Evolutionary conservation across 92 coral and sea anemone genomes (phyloP), one percentile per base, ranked within the genome.

Genomic region (Umimayanthus kanabou): DNA sequence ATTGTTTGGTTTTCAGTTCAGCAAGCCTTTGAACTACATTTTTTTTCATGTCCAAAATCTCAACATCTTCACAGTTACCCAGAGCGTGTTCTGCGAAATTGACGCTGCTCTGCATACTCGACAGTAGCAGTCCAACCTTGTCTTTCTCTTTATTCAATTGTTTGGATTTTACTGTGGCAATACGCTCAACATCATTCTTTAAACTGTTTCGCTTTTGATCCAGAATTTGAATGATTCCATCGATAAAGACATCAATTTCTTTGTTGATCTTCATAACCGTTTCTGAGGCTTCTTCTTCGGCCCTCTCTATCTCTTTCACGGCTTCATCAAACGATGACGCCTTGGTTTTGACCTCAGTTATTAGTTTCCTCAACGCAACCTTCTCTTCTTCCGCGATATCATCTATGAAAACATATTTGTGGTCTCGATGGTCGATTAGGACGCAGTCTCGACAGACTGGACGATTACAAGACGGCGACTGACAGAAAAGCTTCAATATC

Each of bases 401-500:
- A 33, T 33, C 37, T 33, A 2, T 33, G 37, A 33, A 33, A 2
- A 33, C 37, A 33, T 33, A 33, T 0, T 33, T 33, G 37, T 33
- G 37, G 37, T 33, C 37, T 33, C 37, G 37, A 33, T 33, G 37
- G 5, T 69, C 73, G 23, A 69, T 69, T 14, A 69, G 9, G 18
- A 69, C n/a, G 33, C 64, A 55, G 64, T 55, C 64, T 55, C 64
- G 15, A 15, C 64, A 55, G 20, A 55, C 20, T 2, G 64, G 64
- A 55, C 64, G 64, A 10, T 67, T 67, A n/a, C 73, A 67, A 28
- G 73, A 67, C 16, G 11, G 28, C 73, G 73, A 67, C 73, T 76
- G 67, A 70, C 98, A 94, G 80, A 87, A 94, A n/a, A 94, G 88
- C 70, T 92, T 93, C 67, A 33, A 2, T 33, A 2, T 33, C 37